Conservation (phyloP, 2,888 invertebrate genomes). For the Drosophila affinis region DNA sequence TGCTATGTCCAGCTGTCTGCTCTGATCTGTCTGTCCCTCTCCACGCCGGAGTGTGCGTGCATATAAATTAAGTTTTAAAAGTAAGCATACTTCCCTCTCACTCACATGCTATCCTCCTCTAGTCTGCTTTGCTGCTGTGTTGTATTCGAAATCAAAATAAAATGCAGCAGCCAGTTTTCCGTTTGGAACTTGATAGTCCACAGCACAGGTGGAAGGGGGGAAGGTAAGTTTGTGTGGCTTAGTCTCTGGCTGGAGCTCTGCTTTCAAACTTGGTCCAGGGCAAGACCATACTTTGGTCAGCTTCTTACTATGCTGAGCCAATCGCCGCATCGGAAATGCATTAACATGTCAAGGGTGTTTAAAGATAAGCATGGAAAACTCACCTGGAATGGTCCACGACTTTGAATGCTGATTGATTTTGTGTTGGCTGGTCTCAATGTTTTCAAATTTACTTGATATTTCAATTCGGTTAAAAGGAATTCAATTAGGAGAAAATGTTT, state of each 20-base stretch:
- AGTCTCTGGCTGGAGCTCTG: constrained; percentile 9
- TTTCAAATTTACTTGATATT: constrained; percentile 24
- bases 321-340: constrained; percentile 33
- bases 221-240: constrained; percentile 26
- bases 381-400: not conserved
- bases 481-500: not conserved
- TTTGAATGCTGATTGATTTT: constrained; percentile 28
- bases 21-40: constrained; percentile 16
- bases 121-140: constrained; percentile 34
- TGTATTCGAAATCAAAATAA: constrained; percentile 71
- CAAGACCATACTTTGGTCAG: constrained; percentile 16
- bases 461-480: constrained; percentile 10
- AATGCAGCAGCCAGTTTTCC: constrained; percentile 62
- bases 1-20: constrained; percentile 25
- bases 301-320: constrained; percentile 14
- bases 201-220: constrained; percentile 19
- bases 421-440: constrained; percentile 1
- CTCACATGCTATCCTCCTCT: not conserved
- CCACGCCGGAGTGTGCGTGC: constrained; percentile 59
- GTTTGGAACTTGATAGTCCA: constrained; percentile 61
- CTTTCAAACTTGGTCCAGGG: constrained; percentile 29
- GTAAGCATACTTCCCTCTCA: constrained; percentile 51
- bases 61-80: constrained; percentile 79
- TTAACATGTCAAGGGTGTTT: constrained; percentile 32
- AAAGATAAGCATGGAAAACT: constrained; percentile 36